A percentile compares a stretch with the other conserved stretches of the same genome.
Evolutionary conservation across 2,888 invertebrate genomes (phyloP).

Genomic region (Horisme vitalbata): DNA sequence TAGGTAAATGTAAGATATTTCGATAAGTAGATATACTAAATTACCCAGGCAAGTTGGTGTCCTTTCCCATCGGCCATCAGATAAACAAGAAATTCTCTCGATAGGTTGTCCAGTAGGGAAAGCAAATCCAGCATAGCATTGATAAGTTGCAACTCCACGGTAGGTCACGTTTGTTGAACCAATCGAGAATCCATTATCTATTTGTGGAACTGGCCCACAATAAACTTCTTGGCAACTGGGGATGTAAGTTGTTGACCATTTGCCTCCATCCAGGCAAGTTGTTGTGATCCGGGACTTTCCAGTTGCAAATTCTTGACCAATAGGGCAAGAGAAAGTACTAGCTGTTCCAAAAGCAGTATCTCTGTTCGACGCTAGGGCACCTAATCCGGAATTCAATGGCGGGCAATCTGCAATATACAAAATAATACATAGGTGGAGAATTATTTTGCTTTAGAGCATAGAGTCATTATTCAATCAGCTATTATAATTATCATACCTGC

Average conservation of each 20-base stretch:
- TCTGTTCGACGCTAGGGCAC: constrained; percentile 94
- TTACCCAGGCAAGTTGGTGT: constrained; percentile 94
- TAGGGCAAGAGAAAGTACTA: constrained; percentile 95
- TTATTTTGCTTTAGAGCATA: not conserved
- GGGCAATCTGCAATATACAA: constrained; percentile 89
- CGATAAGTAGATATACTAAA: too few species aligned
- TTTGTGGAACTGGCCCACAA: constrained; percentile 98
- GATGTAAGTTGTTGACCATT: constrained; percentile 96
- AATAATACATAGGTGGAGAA: constrained; percentile 22
- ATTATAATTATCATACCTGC: constrained; percentile 86
- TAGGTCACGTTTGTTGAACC: constrained; percentile 98
- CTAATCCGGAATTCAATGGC: constrained; percentile 90
- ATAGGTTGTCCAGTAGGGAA: constrained; percentile 94
- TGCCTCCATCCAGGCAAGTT: constrained; percentile 93
- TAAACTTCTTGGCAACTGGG: constrained; percentile 97
- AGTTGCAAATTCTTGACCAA: constrained; percentile 96
- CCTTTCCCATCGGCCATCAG: constrained; percentile 96
- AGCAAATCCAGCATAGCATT: constrained; percentile 97
- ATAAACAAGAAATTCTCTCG: constrained; percentile 93
- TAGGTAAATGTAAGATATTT: too few species aligned
- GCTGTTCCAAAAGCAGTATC: constrained; percentile 96
- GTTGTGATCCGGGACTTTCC: constrained; percentile 92
- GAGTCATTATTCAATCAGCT: too few species aligned
- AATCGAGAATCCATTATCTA: constrained; percentile 98
- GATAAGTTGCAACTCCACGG: constrained; percentile 95